Base-by-base conservation (phyloP, 2,113 vertebrate genomes). In the Albula goreensis region DNA sequence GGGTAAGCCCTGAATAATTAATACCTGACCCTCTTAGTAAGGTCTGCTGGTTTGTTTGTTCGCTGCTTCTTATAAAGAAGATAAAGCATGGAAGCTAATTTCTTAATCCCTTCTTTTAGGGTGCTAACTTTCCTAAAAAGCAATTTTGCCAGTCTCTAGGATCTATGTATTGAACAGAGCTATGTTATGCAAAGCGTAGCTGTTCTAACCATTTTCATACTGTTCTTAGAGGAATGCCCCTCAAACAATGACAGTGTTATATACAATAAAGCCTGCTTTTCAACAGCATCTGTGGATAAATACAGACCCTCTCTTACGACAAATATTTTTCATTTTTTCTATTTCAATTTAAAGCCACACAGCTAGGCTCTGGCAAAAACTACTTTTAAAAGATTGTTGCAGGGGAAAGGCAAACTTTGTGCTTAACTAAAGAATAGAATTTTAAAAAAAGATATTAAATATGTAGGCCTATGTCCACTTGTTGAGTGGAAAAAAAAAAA, bases 1-100 rank as follows among this genome's bases (percentile, higher is more conserved):
- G 70, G 25, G 17, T 41, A 13, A 50, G 13, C 53, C 83, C 63
- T 74, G 83, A 84, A 84, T 74, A 74, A 84, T 84, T 77, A 41
- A 84, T 77, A 50, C 19, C 48, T 25, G 48, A 74, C 8, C 48
- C 48, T 50, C 66, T 84, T 77, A 77, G 49, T 15, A 10, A 66
- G 56, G 49, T 60, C 66, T 25, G 66, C 50, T 12, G 13, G 25
- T 83, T 31, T 25, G 3, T 9, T 82, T 41, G 31, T 41, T 41
- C 31, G 31, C 31, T 41, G 31, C 31, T 41, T 41, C 31, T 41
- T 41, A 41, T 41, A 41, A 41, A 41, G 31, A 41, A 41, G 31
- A 41, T 41, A 41, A 41, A 41, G 31, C 31, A 41, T 41, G 31
- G 31, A 41, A 41, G 31, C 31, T 41, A 41, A 41, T 41, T 1